Percentiles rank a stretch among this genome's conserved stretches.
Conservation (phyloP, 2,113 vertebrate genomes). For the Trogon surrucura region DNA sequence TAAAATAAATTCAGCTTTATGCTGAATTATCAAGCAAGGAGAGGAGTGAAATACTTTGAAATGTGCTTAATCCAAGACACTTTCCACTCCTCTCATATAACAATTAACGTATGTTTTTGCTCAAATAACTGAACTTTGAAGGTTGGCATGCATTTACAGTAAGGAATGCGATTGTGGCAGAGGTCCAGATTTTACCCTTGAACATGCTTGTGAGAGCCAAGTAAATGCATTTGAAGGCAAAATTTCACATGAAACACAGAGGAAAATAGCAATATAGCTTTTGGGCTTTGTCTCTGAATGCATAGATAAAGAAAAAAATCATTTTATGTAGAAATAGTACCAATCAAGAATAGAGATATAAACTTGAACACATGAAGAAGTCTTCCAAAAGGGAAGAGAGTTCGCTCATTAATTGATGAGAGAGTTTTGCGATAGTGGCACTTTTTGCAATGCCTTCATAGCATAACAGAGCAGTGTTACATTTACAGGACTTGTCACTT, state of each 20-base stretch:
- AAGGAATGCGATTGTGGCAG: conserved; percentile 43
- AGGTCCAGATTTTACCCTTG: conserved; percentile 32
- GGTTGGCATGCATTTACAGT: conserved; percentile 9
- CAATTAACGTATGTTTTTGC: conserved; percentile 39
- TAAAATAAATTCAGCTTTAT: background rate
- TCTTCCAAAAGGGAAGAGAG: background rate
- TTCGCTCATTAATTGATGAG: accelerated
- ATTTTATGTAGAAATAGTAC: background rate
- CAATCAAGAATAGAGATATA: background rate
- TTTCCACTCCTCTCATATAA: background rate
- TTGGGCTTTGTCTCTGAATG: background rate
- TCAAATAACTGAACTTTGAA: conserved; percentile 55
- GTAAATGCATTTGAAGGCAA: background rate
- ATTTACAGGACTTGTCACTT: background rate
- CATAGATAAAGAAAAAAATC: background rate
- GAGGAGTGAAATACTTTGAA: conserved; percentile 1
- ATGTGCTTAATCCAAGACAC: conserved; percentile 1
- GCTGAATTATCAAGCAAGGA: background rate
- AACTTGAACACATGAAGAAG: background rate
- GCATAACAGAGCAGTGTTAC: background rate
- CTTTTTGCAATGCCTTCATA: background rate
- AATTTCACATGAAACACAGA: background rate
- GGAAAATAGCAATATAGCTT: background rate
- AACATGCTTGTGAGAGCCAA: background rate
- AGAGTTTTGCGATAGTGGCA: background rate